A percentile compares a stretch with the other conserved stretches of the same genome.
phyloP scores from a whole-genome alignment of 2,888 invertebrate species.

The Podabrus alpinus region DNA sequence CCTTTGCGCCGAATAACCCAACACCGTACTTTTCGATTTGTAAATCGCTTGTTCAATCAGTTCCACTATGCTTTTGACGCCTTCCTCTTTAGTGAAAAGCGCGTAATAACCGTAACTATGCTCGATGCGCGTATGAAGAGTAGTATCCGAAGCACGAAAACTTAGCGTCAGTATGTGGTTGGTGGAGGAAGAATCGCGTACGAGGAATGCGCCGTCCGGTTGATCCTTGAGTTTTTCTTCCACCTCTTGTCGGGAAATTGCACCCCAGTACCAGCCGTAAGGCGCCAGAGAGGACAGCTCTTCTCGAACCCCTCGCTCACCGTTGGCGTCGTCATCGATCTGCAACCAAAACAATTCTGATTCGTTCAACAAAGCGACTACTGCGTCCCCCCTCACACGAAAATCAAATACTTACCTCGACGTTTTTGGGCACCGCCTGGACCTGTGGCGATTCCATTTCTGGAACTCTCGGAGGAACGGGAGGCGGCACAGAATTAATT shows the following conservation, averaged over 20 bases:
- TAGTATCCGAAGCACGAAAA: conserved; percentile 61
- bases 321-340: neutral
- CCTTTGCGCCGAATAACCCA: conserved; percentile 72
- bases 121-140: conserved; percentile 76
- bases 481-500: conserved; percentile 13
- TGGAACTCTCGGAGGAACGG: conserved; percentile 25
- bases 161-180: conserved; percentile 73
- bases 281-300: conserved; percentile 53
- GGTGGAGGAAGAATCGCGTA: conserved; percentile 76
- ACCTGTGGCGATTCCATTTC: neutral
- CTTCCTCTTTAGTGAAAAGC: conserved; percentile 53
- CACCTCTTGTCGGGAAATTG: conserved; percentile 72
- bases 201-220: conserved; percentile 77
- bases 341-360: neutral
- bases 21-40: conserved; percentile 70
- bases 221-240: conserved; percentile 69
- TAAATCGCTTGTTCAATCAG: conserved; percentile 75
- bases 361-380: no score
- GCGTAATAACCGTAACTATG: conserved; percentile 66
- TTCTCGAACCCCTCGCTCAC: conserved; percentile 36
- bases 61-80: conserved; percentile 67
- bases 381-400: no score
- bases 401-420: neutral
- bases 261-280: conserved; percentile 83
- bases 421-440: neutral